A percentile compares a stretch with the other conserved stretches of the same genome.
Evolutionary conservation across 2,113 vertebrate genomes (phyloP).

Genomic region (Rattus norvegicus): GRCr8 NC_086020.1:240521501-240522000

Average conservation of each 20-base stretch:
- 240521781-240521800: neutral
- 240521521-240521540: constrained; percentile 84
- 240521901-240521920: constrained; percentile 20
- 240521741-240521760: neutral
- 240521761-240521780: neutral
- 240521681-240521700: neutral
- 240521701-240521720: neutral
- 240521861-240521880: constrained; percentile 24
- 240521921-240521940: neutral
- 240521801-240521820: constrained; percentile 24
- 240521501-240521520: constrained; percentile 84
- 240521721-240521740: neutral
- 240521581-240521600: constrained; percentile 13
- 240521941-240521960: neutral
- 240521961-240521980: neutral
- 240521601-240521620: constrained; percentile 53
- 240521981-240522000: neutral
- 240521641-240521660: neutral
- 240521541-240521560: constrained; percentile 44
- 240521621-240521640: neutral
- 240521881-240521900: neutral
- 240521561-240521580: constrained; percentile 42
- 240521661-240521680: neutral
- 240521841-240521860: constrained; percentile 3
- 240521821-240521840: neutral